These are phyloP conservation scores for Lithophane socia DNA, from an alignment of 2,888 invertebrate species.

Conservation along the genomic window DNA sequence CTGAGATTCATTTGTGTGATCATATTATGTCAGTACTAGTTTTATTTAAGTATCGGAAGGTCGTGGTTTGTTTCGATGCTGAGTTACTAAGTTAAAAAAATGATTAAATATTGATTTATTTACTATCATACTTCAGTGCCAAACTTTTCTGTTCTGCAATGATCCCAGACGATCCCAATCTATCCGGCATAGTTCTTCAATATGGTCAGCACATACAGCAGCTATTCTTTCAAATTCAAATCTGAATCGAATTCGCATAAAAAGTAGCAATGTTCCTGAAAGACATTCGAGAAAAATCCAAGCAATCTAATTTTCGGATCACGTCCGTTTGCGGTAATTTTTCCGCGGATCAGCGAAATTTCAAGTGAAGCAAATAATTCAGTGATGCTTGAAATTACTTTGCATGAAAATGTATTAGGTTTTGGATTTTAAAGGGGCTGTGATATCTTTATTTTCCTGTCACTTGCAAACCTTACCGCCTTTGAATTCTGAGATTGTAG, in stretches of 20 bases:
- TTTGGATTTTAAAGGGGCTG: constrained; percentile 48
- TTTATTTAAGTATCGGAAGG: too few species aligned
- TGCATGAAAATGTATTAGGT: constrained; percentile 52
- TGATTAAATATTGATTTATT: too few species aligned
- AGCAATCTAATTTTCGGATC: constrained; percentile 44
- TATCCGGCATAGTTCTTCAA: not conserved
- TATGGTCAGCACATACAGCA: not conserved
- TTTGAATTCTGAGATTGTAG: not conserved
- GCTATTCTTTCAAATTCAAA: constrained; percentile 20
- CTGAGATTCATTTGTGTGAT: too few species aligned
- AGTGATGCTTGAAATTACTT: constrained; percentile 60
- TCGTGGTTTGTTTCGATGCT: too few species aligned
- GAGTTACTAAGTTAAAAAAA: too few species aligned
- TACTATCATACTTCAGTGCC: not conserved
- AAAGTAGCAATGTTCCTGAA: constrained; percentile 13
- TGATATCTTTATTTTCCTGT: constrained; percentile 28
- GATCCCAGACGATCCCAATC: not conserved
- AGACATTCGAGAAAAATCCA: constrained; percentile 8
- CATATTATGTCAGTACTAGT: too few species aligned
- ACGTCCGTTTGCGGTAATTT: constrained; percentile 55
- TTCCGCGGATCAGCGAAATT: constrained; percentile 48
- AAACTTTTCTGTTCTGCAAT: not conserved
- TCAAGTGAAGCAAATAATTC: constrained; percentile 55
- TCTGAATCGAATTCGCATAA: constrained; percentile 21
- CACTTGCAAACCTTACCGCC: constrained; percentile 1